These are phyloP conservation scores for Serilophus lunatus DNA, from an alignment of 2,113 vertebrate genomes.

Conservation along the genomic window DNA sequence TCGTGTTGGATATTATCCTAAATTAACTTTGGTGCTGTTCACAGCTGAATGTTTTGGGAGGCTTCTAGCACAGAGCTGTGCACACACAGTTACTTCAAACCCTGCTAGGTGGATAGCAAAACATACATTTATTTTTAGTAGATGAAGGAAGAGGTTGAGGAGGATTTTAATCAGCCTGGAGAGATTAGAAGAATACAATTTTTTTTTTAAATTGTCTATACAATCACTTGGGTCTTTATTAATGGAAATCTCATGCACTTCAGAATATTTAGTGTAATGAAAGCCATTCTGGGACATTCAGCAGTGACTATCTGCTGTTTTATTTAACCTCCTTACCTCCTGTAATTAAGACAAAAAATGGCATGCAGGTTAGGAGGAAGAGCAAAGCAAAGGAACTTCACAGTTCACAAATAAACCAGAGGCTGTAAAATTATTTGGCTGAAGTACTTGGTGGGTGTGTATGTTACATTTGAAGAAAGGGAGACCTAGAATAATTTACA, in stretches of 20 bases:
- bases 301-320: neutral
- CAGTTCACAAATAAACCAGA: neutral
- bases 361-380: neutral
- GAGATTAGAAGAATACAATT: neutral
- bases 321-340: neutral
- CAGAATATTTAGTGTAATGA: neutral
- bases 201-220: neutral
- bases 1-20: neutral
- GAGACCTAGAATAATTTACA: neutral
- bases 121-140: neutral
- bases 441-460: neutral
- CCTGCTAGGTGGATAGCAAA: neutral
- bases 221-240: neutral
- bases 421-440: neutral
- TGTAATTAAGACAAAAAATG: neutral
- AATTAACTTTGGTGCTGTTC: neutral
- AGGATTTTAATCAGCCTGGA: neutral
- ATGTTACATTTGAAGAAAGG: neutral
- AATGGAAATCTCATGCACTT: neutral
- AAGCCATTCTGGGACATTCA: neutral
- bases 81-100: neutral
- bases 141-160: neutral
- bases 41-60: neutral
- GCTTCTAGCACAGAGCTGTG: neutral
- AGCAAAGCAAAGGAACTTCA: neutral